A percentile compares a stretch with the other conserved stretches of the same genome.
These are phyloP conservation scores for Drosophila subsilvestris DNA, from an alignment of 2,888 invertebrate genomes.

Conservation along the genomic window DNA sequence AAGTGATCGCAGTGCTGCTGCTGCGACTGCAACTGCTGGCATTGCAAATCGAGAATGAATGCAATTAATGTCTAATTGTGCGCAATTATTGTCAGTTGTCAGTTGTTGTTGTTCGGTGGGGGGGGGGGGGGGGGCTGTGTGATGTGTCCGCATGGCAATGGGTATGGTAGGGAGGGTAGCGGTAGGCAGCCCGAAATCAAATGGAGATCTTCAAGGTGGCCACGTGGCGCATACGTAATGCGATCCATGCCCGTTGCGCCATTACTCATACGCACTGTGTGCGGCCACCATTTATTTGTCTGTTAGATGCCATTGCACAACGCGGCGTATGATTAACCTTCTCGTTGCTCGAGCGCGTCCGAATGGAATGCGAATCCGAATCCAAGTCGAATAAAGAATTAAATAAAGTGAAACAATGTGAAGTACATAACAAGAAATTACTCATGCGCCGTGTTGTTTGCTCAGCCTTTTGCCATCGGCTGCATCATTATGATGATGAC, in stretches of 20 bases:
- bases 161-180: no score
- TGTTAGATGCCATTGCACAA: no score
- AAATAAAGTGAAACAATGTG: slow-evolving; percentile 17
- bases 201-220: slow-evolving; percentile 36
- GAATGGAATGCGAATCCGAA: slow-evolving; percentile 18
- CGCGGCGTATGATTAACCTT: slow-evolving; percentile 52
- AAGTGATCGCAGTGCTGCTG: slow-evolving; percentile 58
- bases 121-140: slow-evolving; percentile 9
- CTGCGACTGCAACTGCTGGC: slow-evolving; percentile 17
- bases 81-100: slow-evolving; percentile 65
- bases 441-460: slow-evolving; percentile 60
- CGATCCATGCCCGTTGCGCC: slow-evolving; percentile 6
- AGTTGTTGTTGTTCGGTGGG: slow-evolving; percentile 5
- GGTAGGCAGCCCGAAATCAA: slow-evolving; percentile 3
- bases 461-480: slow-evolving; percentile 57
- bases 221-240: slow-evolving; percentile 73
- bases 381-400: slow-evolving; percentile 11
- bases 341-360: slow-evolving; percentile 50
- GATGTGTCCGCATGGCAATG: slow-evolving; percentile 38
- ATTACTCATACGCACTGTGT: slow-evolving; percentile 71
- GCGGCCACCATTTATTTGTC: slow-evolving; percentile 1
- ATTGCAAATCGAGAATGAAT: slow-evolving; percentile 54
- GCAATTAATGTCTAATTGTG: slow-evolving; percentile 78
- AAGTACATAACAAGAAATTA: slow-evolving; percentile 48
- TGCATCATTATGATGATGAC: background rate